phyloP scores from a whole-genome alignment of 1,140 invertebrate species.

The Lordiphosa mommai region DNA sequence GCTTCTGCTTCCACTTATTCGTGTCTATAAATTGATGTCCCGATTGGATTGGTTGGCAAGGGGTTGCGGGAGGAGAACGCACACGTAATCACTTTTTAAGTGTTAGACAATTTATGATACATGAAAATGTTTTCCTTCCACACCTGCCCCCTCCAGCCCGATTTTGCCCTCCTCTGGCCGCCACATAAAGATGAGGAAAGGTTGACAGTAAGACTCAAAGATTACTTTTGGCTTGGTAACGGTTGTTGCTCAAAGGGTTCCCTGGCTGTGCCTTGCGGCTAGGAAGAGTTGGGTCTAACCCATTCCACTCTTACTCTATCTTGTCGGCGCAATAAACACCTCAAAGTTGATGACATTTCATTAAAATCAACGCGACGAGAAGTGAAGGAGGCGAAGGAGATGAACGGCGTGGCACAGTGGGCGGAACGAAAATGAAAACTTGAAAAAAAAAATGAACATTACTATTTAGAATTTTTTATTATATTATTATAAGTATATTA shows the following conservation, averaged over 20 bases:
- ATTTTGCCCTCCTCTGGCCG: not conserved
- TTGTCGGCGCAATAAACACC: constrained; percentile 76
- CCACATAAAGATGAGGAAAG: not conserved
- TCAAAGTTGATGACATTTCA: constrained; percentile 79
- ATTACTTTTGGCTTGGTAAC: constrained; percentile 45
- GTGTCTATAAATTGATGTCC: constrained; percentile 58
- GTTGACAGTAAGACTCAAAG: constrained; percentile 63
- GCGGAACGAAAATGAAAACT: too few relatives aligned
- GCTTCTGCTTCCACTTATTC: not conserved
- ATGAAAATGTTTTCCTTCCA: constrained; percentile 64
- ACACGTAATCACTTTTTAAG: constrained; percentile 78
- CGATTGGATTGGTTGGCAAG: constrained; percentile 47
- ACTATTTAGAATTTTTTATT: too few relatives aligned
- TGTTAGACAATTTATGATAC: constrained; percentile 77
- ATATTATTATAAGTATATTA: too few relatives aligned
- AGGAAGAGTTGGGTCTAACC: not conserved
- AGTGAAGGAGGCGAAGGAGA: not conserved
- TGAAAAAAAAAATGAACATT: too few relatives aligned
- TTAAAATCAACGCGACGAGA: constrained; percentile 59
- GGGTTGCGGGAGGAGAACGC: constrained; percentile 31
- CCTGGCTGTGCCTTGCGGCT: not conserved
- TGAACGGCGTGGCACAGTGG: too few relatives aligned
- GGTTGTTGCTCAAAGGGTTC: constrained; percentile 61
- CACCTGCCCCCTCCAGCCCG: constrained; percentile 9
- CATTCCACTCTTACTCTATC: constrained; percentile 13